Base-by-base conservation (phyloP, 2,888 invertebrate species). In the Drosophila mimica region DNA sequence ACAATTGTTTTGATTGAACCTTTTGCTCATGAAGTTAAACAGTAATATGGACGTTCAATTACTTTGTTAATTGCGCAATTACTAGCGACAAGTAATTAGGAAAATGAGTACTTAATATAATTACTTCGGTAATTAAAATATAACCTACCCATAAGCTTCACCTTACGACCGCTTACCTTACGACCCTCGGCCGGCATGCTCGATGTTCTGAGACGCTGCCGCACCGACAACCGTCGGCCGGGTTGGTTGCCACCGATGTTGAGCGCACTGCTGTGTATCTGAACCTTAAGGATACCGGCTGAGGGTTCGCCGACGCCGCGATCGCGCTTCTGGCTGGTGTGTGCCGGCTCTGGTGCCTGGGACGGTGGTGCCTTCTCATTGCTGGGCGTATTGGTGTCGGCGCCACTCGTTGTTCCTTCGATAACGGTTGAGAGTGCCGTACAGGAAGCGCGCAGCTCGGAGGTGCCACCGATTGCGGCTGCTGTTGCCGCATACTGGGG, bases 111-210 rank as follows among this genome's bases (percentile, higher is more conserved):
- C 4, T 28, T 34, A n/a, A 30, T 4, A 4, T 11, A 13, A 20
- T 52, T 33, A 13, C 9, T 52, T 8, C 2, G 9, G 28, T 36
- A 36, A 17, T 33, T 40, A 5, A 30, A 51, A 25, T 5, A 59
- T 46, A 8, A 25, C 15, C 11, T 2, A 15, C 13, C 20, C 8
- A 61, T 56, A 6, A 9, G 48, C 17, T 17, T n/a, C 28, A 34
- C n/a, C n/a, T n/a, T 36, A 28, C 8, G 3, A 20, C 9, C 56
- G 81, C 85, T 89, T 79, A 93, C 93, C 92, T 92, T 93, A 68
- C 93, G 83, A 60, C 91, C 91, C 77, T 93, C 93, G 3, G 92
- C 93, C 30, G 93, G 93, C 93, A 93, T 93, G 71, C 93, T 93
- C 33, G 92, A 93, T 34, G 93, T 93, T 49, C 93, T 85, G 74